phyloP scores from a whole-genome alignment of 92 coral and sea anemone species.

The Bergia puertoricense region DNA sequence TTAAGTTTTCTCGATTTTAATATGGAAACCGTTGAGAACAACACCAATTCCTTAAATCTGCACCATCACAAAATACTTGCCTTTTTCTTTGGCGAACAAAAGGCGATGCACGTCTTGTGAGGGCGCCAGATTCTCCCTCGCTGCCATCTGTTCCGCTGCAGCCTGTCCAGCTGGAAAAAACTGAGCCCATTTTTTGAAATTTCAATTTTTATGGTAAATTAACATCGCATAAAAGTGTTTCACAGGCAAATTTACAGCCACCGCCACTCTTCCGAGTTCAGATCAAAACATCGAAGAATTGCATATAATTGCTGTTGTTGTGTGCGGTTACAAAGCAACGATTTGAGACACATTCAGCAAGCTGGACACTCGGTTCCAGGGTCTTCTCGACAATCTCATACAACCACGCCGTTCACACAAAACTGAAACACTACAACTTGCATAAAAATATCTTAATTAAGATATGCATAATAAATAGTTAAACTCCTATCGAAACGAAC shows the following conservation, averaged over 20 bases:
- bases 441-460: no score
- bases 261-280: neutral
- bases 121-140: slow-evolving; percentile 35
- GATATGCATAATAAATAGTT: no score
- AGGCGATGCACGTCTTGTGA: slow-evolving; percentile 56
- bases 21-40: neutral
- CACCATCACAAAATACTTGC: slow-evolving; percentile 39
- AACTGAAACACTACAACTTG: no score
- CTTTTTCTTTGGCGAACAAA: slow-evolving; percentile 77
- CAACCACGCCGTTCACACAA: no score
- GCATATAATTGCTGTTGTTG: neutral
- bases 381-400: neutral
- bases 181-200: slow-evolving; percentile 26
- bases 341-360: no score
- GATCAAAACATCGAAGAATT: neutral
- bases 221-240: neutral
- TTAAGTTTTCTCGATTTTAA: neutral
- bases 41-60: no score
- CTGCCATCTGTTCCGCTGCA: slow-evolving; percentile 26
- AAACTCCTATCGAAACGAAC: no score
- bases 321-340: neutral
- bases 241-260: neutral
- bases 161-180: slow-evolving; percentile 38
- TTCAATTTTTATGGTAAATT: neutral
- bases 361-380: neutral